Conservation (phyloP, 2,797 vertebrate species). For the Sus cebifrons region DNA sequence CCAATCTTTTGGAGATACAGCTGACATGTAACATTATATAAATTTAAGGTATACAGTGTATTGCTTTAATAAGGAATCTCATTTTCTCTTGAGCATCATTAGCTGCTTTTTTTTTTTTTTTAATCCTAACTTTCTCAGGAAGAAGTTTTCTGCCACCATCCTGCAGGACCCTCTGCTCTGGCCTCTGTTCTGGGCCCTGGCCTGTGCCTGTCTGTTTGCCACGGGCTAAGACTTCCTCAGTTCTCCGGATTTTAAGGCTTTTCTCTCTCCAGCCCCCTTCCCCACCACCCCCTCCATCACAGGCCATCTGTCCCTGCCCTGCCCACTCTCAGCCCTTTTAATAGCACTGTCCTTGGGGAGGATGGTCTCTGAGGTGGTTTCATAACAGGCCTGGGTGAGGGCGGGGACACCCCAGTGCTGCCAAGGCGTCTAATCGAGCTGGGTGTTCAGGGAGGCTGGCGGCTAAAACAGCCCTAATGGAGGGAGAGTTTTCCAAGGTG, state of each 20-base stretch:
- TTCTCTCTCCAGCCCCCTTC: slow-evolving; percentile 15
- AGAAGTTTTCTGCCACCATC: neutral
- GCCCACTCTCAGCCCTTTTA: slow-evolving; percentile 77
- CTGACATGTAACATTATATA: neutral
- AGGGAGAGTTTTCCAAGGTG: neutral
- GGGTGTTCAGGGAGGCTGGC: neutral
- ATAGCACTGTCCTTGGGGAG: slow-evolving; percentile 54
- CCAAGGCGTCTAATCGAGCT: neutral
- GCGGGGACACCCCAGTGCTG: neutral
- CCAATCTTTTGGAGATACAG: neutral
- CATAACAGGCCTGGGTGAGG: neutral
- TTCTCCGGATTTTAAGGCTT: neutral
- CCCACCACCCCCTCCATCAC: neutral
- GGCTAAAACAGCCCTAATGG: neutral
- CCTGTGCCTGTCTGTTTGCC: neutral
- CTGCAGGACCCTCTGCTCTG: neutral
- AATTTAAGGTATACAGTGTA: neutral
- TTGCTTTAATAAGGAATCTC: neutral
- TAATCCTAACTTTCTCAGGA: neutral
- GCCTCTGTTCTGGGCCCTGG: neutral
- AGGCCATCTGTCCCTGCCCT: slow-evolving; percentile 69
- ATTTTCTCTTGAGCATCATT: neutral
- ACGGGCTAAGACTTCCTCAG: neutral
- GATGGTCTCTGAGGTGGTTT: slow-evolving; percentile 15
- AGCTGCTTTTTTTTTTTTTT: neutral